Conservation (phyloP, 1,140 invertebrate species). For the Limonius californicus region DNA sequence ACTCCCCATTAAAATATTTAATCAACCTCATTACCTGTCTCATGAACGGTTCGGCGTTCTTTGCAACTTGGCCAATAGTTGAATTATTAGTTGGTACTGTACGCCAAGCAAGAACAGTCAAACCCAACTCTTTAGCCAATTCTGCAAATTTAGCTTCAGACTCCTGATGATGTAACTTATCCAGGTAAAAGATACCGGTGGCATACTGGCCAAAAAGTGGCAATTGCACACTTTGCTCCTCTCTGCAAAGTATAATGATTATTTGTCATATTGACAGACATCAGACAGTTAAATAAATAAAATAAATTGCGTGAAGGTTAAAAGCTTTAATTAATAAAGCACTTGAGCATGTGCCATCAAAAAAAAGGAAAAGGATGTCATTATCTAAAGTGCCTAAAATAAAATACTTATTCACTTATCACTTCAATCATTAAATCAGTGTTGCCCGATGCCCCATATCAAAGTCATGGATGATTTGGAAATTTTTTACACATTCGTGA, state of each 20-base stretch:
- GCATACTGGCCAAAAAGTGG: slow-evolving; percentile 88
- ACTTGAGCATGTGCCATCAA: too few relatives aligned
- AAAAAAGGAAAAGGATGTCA: too few relatives aligned
- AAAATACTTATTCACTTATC: background rate
- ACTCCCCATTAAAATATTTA: too few relatives aligned
- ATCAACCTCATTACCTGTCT: slow-evolving; percentile 64
- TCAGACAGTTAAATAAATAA: background rate
- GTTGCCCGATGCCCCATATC: too few relatives aligned
- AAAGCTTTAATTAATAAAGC: background rate
- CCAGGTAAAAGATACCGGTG: slow-evolving; percentile 93
- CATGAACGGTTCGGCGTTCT: slow-evolving; percentile 91
- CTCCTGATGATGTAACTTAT: slow-evolving; percentile 74
- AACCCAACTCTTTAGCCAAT: slow-evolving; percentile 73
- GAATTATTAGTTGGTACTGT: slow-evolving; percentile 83
- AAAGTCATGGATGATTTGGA: too few relatives aligned
- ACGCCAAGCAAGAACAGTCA: slow-evolving; percentile 87
- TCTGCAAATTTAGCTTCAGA: slow-evolving; percentile 77
- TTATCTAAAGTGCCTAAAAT: background rate
- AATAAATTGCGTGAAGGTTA: background rate
- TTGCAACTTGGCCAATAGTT: slow-evolving; percentile 85
- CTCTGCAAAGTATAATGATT: too few relatives aligned
- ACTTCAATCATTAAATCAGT: too few relatives aligned
- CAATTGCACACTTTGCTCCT: slow-evolving; percentile 72
- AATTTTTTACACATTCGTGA: too few relatives aligned
- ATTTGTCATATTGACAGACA: too few relatives aligned